Base-by-base conservation (phyloP, 2,113 vertebrate species). In the Cinclus cinclus region DNA sequence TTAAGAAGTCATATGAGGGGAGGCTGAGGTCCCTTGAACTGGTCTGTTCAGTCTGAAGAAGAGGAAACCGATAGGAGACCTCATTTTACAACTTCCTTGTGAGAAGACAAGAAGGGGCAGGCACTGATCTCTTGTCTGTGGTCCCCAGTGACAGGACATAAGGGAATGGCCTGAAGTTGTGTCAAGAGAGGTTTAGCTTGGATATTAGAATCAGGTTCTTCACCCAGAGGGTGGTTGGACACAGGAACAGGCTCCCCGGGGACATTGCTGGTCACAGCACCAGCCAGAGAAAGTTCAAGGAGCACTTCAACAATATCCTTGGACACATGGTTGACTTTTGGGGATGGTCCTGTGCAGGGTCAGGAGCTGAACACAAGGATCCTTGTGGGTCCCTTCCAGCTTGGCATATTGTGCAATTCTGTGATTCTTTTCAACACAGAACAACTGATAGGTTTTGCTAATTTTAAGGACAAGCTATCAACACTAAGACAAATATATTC, bases 61-160 rank as follows among this genome's bases (percentile, higher is more conserved):
- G 19, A 33, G 13, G 19, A 74, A 24, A 50, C 30, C 42, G 24
- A 58, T 42, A 13, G 15, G 13, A 67, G 1, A 58, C 1, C 20
- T 35, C 35, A 21, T 1, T 67, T 9, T 49, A 19, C 27, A 67
- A 3, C 4, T 75, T 49, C 52, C 31, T 67, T 0, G 0, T 31
- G 83, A 58, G 9, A 23, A 25, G 25, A 35, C 12, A n/a, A 13
- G 62, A 13, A 58, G 2, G 7, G 31, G 8, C 44, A 59, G 52
- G 2, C 35, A 25, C 42, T 42, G 42, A 25, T 42, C 24, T 49
- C 35, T 65, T 11, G 20, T 49, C 31, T 49, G 15, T 58, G 20
- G 8, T 50, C 20, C 0, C 13, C 64, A n/a, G 18, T 15, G 13
- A 58, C 20, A 42, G 42, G 5, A 42, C 35, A 9, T 1, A 2